Evolutionary conservation across 2,113 vertebrate species (phyloP).

Genomic region (Sterrhoptilus dennistouni): DNA sequence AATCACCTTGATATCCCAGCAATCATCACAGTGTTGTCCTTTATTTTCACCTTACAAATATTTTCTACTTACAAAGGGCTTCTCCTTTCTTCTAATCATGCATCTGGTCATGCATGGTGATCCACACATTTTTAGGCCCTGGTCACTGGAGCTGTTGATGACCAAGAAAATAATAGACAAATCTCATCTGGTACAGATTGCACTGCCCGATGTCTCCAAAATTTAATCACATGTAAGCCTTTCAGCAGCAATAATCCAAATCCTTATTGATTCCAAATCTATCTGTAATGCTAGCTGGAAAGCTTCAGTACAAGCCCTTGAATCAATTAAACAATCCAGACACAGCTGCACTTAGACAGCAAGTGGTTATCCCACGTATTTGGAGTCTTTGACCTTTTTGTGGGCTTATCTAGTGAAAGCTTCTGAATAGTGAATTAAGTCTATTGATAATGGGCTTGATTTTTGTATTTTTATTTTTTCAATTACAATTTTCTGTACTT

Average conservation of each 20-base stretch:
- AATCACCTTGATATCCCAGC: neutral
- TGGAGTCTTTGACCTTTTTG: neutral
- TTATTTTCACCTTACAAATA: neutral
- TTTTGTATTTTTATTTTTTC: neutral
- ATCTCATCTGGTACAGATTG: neutral
- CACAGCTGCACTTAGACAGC: neutral
- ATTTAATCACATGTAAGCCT: constrained; percentile 1
- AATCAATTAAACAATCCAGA: neutral
- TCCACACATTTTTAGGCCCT: neutral
- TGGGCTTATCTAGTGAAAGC: neutral
- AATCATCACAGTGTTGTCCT: neutral
- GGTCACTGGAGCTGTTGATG: neutral
- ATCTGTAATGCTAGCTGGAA: neutral
- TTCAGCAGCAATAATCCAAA: constrained; percentile 14
- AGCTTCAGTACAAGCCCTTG: neutral
- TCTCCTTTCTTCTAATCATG: neutral
- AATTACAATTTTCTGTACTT: neutral
- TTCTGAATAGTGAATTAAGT: neutral
- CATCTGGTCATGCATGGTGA: neutral
- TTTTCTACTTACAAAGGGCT: neutral
- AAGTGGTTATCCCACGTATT: neutral
- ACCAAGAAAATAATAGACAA: neutral
- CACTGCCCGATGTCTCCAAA: neutral
- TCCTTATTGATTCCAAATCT: neutral
- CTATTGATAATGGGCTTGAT: neutral